A percentile compares a stretch with the other conserved stretches of the same genome.
These are phyloP conservation scores for Polyergus mexicanus DNA, from an alignment of 1,140 invertebrate genomes.

Conservation along the genomic window DNA sequence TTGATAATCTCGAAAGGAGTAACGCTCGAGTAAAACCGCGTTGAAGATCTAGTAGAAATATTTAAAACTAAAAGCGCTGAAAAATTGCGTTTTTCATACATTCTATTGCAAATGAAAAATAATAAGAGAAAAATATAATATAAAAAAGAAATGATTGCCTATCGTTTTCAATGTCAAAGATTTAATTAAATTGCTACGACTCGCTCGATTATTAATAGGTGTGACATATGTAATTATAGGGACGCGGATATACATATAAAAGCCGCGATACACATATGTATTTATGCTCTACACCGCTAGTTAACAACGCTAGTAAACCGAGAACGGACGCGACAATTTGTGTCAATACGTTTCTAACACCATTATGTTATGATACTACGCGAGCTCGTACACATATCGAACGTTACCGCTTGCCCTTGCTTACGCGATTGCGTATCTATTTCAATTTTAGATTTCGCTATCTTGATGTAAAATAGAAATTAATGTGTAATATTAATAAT, in stretches of 20 bases:
- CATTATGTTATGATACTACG: constrained; percentile 28
- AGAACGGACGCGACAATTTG: constrained; percentile 70
- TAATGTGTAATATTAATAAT: not conserved
- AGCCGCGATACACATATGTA: not conserved
- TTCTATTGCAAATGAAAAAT: not conserved
- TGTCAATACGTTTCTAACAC: constrained; percentile 57
- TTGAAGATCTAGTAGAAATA: not conserved
- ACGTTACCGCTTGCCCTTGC: not conserved
- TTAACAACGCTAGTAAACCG: constrained; percentile 46
- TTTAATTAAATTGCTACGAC: not conserved
- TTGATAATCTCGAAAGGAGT: not conserved
- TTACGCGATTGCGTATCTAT: not conserved
- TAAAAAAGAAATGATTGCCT: not conserved
- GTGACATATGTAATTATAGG: constrained; percentile 44
- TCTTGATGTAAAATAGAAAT: not conserved
- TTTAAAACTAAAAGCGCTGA: not conserved
- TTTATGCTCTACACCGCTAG: not conserved
- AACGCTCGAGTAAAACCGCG: not conserved
- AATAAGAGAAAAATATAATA: not conserved
- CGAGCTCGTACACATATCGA: constrained; percentile 12
- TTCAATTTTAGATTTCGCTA: not conserved
- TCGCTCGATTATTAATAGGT: constrained; percentile 34
- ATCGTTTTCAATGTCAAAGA: constrained; percentile 17
- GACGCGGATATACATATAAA: constrained; percentile 24
- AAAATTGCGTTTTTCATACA: not conserved